Evolutionary conservation across 2,113 vertebrate species (phyloP), one percentile per base, ranked within the genome.

Genomic region (Ceyx margarethae): DNA sequence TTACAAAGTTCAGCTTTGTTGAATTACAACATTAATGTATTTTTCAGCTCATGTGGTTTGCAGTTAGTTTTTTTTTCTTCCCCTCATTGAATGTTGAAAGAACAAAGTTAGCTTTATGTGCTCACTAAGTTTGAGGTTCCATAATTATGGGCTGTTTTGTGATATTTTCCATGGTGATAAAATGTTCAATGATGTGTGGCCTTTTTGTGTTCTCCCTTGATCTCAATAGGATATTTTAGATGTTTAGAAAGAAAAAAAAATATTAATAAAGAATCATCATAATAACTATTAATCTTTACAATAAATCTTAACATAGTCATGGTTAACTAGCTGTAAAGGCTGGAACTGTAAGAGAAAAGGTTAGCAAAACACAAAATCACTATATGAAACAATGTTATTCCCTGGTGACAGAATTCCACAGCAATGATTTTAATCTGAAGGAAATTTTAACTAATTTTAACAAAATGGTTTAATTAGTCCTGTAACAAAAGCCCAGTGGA

Each of bases 91-190:
- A n/a, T 48, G 10, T 85, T 69, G 25, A 77, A 91, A 82, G 45
- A 58, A 92, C 66, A 33, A 81, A 43, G 16, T 72, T 73, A 62
- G 16, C 28, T 87, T 95, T 92, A 83, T 71, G 51, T 37, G 11
- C 28, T 95, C 51, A 64, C 19, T 92, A 29, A 73, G 43, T 66
- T 76, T 94, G 56, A 91, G 66, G 91, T 95, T 73, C 51, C 18
- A 46, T 85, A 94, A 96, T 94, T 91, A 82, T 6, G 3, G 72
- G 42, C 68, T 85, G 82, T 83, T 95, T 89, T 89, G 67, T 87
- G 60, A 13, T 89, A 76, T 94, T 89, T 92, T 82, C 37, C 26
- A 62, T 83, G 75, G 56, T 83, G 72, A 79, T 89, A 85, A 68
- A 46, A 43, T 71, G 16, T 80, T 91, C 16, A 13, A 62, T 91